phyloP scores from a whole-genome alignment of 2,888 invertebrate species.

The Cyrtodaria siliqua region DNA sequence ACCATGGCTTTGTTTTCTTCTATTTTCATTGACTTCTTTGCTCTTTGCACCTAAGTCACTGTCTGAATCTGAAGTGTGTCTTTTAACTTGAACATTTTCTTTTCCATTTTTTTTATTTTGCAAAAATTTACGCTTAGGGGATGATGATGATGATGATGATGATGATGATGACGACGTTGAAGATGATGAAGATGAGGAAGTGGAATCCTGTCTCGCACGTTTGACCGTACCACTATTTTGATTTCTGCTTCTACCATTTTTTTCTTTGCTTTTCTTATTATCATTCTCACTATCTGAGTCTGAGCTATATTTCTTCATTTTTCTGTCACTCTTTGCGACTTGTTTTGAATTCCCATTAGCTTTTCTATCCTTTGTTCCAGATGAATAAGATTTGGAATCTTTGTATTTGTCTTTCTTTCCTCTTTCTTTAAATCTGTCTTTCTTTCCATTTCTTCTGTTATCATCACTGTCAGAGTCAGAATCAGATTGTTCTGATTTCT shows the following conservation, averaged over 20 bases:
- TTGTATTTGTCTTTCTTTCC: too few relatives aligned
- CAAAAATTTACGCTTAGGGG: background rate
- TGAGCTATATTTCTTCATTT: slow-evolving; percentile 9
- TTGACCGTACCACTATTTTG: background rate
- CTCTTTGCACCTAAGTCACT: slow-evolving; percentile 1
- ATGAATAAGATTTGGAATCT: background rate
- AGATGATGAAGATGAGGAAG: slow-evolving; percentile 21
- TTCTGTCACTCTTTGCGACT: background rate
- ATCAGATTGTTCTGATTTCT: slow-evolving; percentile 3
- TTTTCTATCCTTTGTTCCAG: slow-evolving; percentile 7
- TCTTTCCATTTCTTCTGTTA: slow-evolving; percentile 4
- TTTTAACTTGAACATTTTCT: background rate
- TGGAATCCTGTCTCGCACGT: slow-evolving; percentile 31
- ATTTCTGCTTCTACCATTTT: slow-evolving; percentile 4
- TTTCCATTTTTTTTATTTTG: background rate
- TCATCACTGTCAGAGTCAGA: slow-evolving; percentile 5
- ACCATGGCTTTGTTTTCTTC: slow-evolving; percentile 7
- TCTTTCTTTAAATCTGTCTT: background rate
- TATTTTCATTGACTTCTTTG: slow-evolving; percentile 7
- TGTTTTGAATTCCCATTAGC: too few relatives aligned
- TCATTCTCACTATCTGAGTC: slow-evolving; percentile 30
- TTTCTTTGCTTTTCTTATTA: background rate
- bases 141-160: slow-evolving; percentile 26
- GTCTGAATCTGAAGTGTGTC: background rate
- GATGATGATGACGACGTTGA: background rate